phyloP scores from a whole-genome alignment of 2,888 invertebrate genomes.

The Sialis lutaria region DNA sequence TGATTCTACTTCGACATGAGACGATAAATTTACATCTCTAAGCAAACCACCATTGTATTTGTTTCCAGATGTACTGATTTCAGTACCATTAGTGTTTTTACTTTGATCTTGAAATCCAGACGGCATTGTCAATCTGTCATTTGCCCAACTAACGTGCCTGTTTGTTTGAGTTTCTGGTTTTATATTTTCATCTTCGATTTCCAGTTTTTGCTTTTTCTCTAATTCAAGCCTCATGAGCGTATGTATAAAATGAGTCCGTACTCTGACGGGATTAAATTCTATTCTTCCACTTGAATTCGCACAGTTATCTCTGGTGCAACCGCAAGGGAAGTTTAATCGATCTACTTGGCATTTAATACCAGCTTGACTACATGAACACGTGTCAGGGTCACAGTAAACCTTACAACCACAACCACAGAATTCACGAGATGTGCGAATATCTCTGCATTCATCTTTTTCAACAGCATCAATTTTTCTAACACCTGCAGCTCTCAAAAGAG shows the following conservation, averaged over 20 bases:
- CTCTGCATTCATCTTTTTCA: constrained; percentile 88
- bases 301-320: constrained; percentile 88
- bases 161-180: constrained; percentile 22
- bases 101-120: constrained; percentile 26
- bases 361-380: constrained; percentile 83
- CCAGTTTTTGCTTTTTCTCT: constrained; percentile 58
- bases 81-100: constrained; percentile 20
- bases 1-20: constrained; percentile 40
- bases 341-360: constrained; percentile 98
- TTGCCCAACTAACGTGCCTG: constrained; percentile 25
- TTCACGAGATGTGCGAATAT: constrained; percentile 81
- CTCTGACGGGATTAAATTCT: constrained; percentile 90
- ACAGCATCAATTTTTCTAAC: constrained; percentile 82
- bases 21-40: constrained; percentile 33
- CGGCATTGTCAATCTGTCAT: constrained; percentile 24
- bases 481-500: constrained; percentile 78
- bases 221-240: constrained; percentile 85
- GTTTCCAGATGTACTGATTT: constrained; percentile 11
- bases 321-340: constrained; percentile 89
- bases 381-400: constrained; percentile 88
- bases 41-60: constrained; percentile 26
- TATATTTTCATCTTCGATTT: constrained; percentile 32
- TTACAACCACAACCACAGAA: constrained; percentile 88
- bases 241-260: constrained; percentile 92
- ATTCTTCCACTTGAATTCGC: constrained; percentile 83